A percentile compares a stretch with the other conserved stretches of the same genome.
Conservation (phyloP, 2,797 vertebrate genomes). For the Myripristis jacobus region DNA sequence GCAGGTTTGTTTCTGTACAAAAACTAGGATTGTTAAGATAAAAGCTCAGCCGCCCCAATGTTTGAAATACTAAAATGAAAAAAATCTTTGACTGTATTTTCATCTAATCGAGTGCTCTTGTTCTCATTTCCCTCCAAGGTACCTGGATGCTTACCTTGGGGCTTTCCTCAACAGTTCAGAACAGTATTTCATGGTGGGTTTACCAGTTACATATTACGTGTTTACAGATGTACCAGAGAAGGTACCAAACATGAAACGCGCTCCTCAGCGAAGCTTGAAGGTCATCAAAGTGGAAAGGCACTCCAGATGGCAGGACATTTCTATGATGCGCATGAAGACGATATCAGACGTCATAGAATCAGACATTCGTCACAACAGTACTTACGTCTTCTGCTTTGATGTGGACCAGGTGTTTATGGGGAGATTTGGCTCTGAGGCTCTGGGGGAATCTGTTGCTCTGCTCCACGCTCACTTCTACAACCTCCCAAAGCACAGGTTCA, state of each 20-base stretch:
- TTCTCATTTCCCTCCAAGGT: slow-evolving; percentile 45
- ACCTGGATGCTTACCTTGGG: slow-evolving; percentile 67
- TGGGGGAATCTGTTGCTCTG: slow-evolving; percentile 77
- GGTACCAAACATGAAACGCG: slow-evolving; percentile 42
- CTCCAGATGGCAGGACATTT: slow-evolving; percentile 74
- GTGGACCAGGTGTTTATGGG: slow-evolving; percentile 84
- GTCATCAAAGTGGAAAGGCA: slow-evolving; percentile 44
- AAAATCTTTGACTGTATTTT: too few species aligned
- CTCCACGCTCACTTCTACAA: slow-evolving; percentile 78
- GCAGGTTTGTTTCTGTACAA: slow-evolving; percentile 75
- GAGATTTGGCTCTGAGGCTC: slow-evolving; percentile 77
- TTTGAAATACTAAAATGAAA: too few species aligned
- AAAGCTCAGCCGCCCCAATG: background rate
- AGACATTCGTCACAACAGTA: slow-evolving; percentile 75
- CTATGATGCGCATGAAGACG: slow-evolving; percentile 74
- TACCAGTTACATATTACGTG: slow-evolving; percentile 67
- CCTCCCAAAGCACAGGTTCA: slow-evolving; percentile 44
- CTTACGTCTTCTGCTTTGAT: slow-evolving; percentile 87
- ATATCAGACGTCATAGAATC: slow-evolving; percentile 77
- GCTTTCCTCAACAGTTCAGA: slow-evolving; percentile 67
- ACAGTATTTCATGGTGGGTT: slow-evolving; percentile 67
- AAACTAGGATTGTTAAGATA: too few species aligned
- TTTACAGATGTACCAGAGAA: slow-evolving; percentile 67
- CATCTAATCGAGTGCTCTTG: too few species aligned
- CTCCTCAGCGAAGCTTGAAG: slow-evolving; percentile 47